Evolutionary conservation across 2,888 invertebrate genomes (phyloP).

Genomic region (Spatulosminthurus flaviceps): DNA sequence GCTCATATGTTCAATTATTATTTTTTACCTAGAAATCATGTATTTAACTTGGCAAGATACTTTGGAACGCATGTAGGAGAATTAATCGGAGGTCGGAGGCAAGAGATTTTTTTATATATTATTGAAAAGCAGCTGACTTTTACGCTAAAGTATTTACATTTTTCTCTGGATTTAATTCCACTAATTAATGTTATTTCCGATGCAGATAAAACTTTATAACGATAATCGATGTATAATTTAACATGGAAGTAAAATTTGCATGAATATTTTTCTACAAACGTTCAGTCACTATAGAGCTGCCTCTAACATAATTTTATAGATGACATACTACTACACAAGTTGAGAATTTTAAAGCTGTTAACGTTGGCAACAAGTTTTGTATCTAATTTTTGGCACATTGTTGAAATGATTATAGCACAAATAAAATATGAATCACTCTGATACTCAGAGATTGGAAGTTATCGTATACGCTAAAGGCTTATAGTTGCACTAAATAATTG

Average conservation of each 20-base stretch:
- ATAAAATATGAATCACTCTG: not conserved
- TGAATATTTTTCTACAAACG: not conserved
- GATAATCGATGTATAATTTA: no score
- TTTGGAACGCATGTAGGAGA: no score
- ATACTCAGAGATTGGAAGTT: not conserved
- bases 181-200: not conserved
- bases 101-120: no score
- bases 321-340: not conserved
- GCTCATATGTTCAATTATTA: no score
- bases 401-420: not conserved
- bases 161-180: not conserved
- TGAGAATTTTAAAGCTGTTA: not conserved
- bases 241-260: not conserved
- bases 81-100: no score
- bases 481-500: not conserved
- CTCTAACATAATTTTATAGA: not conserved
- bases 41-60: no score
- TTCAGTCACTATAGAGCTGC: not conserved
- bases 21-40: no score
- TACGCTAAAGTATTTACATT: no score
- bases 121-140: no score
- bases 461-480: not conserved
- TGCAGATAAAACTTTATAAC: constrained; percentile 6
- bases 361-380: not conserved
- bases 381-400: not conserved